Percentiles rank a stretch among this genome's conserved stretches.
Conservation (phyloP, 2,888 invertebrate species). For the Protula sp. region DNA sequence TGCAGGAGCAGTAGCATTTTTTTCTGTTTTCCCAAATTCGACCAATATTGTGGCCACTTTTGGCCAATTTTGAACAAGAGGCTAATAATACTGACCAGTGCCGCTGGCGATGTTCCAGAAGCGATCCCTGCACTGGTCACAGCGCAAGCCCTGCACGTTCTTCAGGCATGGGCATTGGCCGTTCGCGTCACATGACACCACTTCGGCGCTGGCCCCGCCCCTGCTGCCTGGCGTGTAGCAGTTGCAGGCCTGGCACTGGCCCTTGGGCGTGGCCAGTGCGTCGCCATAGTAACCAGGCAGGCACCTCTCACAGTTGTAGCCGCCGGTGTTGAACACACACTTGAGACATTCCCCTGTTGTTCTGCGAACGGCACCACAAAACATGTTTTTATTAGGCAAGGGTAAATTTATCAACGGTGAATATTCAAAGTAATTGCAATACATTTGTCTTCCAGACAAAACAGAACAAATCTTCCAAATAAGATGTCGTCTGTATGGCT, state of each 20-base stretch:
- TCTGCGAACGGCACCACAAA: slow-evolving; percentile 56
- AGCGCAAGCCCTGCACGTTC: slow-evolving; percentile 44
- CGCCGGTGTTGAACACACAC: slow-evolving; percentile 93
- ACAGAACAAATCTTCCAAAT: too few species aligned
- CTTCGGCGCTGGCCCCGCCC: slow-evolving; percentile 38
- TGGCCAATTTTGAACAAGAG: too few species aligned
- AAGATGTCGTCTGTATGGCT: too few species aligned
- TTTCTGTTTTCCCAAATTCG: too few species aligned
- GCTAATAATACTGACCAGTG: slow-evolving; percentile 61
- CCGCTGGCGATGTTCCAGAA: slow-evolving; percentile 64
- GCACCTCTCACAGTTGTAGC: slow-evolving; percentile 86
- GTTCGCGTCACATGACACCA: slow-evolving; percentile 39
- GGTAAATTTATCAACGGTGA: not conserved
- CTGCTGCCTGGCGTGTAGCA: slow-evolving; percentile 73
- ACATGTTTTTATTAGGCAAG: not conserved
- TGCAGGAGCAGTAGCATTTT: too few species aligned
- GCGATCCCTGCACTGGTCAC: slow-evolving; percentile 45
- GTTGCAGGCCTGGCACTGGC: slow-evolving; percentile 75
- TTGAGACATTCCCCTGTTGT: slow-evolving; percentile 92
- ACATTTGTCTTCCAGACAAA: not conserved
- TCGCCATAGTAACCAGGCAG: slow-evolving; percentile 90
- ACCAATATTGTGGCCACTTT: too few species aligned
- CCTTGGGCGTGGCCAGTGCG: slow-evolving; percentile 79
- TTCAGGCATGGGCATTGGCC: slow-evolving; percentile 52
- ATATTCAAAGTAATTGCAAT: not conserved